phyloP scores from a whole-genome alignment of 2,113 vertebrate genomes.

The Suncus etruscus region DNA sequence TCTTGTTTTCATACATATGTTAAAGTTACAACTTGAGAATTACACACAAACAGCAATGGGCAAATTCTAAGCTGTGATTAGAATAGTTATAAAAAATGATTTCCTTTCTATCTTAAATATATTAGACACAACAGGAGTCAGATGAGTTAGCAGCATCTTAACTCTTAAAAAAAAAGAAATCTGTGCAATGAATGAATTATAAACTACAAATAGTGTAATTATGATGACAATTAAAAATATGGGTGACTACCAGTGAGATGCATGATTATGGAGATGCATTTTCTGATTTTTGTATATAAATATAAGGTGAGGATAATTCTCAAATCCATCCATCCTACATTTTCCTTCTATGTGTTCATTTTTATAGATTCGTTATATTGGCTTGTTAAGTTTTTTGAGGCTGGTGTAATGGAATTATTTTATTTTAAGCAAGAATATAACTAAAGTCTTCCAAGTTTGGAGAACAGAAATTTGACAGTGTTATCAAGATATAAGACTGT shows the following conservation, averaged over 20 bases:
- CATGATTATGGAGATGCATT: background rate
- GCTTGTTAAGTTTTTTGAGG: constrained; percentile 13
- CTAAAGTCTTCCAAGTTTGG: background rate
- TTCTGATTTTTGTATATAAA: background rate
- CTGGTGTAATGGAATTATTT: constrained; percentile 4
- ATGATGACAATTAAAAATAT: background rate
- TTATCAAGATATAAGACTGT: background rate
- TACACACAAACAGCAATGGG: constrained; percentile 34
- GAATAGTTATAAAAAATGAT: constrained; percentile 32
- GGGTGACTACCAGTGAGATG: background rate
- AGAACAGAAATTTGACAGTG: background rate
- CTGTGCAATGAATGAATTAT: constrained; percentile 44
- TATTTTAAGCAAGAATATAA: constrained; percentile 43
- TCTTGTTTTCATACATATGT: constrained; percentile 65
- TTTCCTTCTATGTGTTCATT: background rate
- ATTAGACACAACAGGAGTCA: background rate
- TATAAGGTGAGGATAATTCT: background rate
- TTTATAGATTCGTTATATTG: background rate
- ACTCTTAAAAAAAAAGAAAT: constrained; percentile 28
- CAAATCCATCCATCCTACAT: background rate
- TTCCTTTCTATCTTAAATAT: constrained; percentile 57
- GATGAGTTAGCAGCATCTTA: constrained; percentile 16
- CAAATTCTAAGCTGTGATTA: constrained; percentile 38
- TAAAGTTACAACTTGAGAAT: constrained; percentile 48
- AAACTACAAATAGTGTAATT: constrained; percentile 29